These are phyloP conservation scores for Auanema sp. DNA, from an alignment of 2,888 invertebrate genomes.

Conservation along the genomic window DNA sequence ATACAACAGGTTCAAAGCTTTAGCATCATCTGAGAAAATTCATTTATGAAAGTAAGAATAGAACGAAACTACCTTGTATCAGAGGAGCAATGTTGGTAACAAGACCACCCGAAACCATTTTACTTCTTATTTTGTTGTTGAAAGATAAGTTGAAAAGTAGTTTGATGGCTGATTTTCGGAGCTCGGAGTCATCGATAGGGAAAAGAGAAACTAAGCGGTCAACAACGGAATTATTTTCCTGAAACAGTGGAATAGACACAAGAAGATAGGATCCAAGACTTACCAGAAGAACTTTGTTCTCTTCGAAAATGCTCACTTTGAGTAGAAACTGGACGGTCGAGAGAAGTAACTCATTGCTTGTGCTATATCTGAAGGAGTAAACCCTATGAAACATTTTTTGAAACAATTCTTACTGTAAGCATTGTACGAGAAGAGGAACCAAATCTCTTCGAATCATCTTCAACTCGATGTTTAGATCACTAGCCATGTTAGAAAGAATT, in stretches of 20 bases:
- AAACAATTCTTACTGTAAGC: slow-evolving; percentile 83
- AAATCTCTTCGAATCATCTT: slow-evolving; percentile 83
- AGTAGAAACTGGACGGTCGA: slow-evolving; percentile 75
- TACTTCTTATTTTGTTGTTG: slow-evolving; percentile 81
- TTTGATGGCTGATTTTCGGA: slow-evolving; percentile 64
- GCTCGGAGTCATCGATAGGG: slow-evolving; percentile 64
- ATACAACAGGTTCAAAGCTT: slow-evolving; percentile 72
- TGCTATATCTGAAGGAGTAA: slow-evolving; percentile 73
- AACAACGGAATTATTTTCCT: slow-evolving; percentile 77
- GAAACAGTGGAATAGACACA: slow-evolving; percentile 25
- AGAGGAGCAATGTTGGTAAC: slow-evolving; percentile 86
- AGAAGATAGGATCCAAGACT: not conserved
- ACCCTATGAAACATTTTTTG: no score
- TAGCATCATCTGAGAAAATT: slow-evolving; percentile 32
- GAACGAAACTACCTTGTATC: slow-evolving; percentile 73
- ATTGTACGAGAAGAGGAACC: slow-evolving; percentile 71
- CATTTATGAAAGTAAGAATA: not conserved
- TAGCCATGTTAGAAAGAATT: slow-evolving; percentile 88
- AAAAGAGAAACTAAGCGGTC: slow-evolving; percentile 83
- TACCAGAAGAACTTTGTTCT: slow-evolving; percentile 89
- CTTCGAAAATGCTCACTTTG: slow-evolving; percentile 88
- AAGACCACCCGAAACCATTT: slow-evolving; percentile 86
- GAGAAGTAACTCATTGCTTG: slow-evolving; percentile 14
- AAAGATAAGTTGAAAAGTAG: slow-evolving; percentile 93
- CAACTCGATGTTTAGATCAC: slow-evolving; percentile 90